Percentiles rank a stretch among this genome's conserved stretches.
phyloP scores from a whole-genome alignment of 2,113 vertebrate genomes.

The Pygathrix nemaeus region DNA sequence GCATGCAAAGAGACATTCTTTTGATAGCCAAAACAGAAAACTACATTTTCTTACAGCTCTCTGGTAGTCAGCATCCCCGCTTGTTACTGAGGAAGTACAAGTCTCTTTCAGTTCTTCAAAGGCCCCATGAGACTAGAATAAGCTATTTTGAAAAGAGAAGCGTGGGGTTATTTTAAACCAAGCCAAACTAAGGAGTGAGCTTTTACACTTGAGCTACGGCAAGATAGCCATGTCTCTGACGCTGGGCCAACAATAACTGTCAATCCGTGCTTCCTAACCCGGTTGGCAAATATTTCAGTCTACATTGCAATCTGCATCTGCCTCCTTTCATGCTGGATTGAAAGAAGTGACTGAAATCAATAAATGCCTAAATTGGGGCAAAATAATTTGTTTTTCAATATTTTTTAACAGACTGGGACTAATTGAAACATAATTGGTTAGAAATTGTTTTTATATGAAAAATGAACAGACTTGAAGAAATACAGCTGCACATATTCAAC shows the following conservation, averaged over 20 bases:
- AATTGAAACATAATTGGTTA: slow-evolving; percentile 6
- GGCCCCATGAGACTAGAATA: not conserved
- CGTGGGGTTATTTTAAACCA: not conserved
- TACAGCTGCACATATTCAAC: not conserved
- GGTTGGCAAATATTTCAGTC: accelerated
- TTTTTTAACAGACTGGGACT: slow-evolving; percentile 19
- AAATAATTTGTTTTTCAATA: not conserved
- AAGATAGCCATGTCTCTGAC: not conserved
- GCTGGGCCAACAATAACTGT: accelerated
- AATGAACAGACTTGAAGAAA: slow-evolving; percentile 1
- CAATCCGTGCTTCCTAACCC: too few relatives aligned
- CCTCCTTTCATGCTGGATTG: not conserved
- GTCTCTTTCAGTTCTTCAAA: not conserved
- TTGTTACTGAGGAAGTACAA: not conserved
- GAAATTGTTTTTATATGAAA: slow-evolving; percentile 51
- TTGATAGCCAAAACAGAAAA: not conserved
- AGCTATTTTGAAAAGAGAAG: not conserved
- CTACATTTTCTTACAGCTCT: not conserved
- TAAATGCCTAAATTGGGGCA: not conserved
- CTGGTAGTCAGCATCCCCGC: not conserved
- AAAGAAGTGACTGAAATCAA: not conserved
- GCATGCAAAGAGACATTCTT: not conserved
- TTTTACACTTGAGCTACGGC: not conserved
- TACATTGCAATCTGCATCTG: not conserved
- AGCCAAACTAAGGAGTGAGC: not conserved